Conservation (phyloP, 2,113 vertebrate species). For the Pavo muticus region DNA sequence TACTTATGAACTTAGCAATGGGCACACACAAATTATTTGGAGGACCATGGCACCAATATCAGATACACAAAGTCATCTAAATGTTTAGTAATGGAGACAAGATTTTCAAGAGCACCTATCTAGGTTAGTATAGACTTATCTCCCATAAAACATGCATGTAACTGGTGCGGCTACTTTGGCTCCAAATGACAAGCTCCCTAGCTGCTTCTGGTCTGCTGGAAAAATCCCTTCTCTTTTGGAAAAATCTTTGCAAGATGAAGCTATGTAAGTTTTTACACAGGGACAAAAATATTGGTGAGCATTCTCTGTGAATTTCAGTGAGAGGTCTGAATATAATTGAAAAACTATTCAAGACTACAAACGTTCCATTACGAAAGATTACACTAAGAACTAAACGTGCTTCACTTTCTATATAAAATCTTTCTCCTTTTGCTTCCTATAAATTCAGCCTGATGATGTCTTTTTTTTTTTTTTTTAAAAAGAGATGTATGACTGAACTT, state of each 20-base stretch:
- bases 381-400: neutral
- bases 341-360: neutral
- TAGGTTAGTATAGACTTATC: neutral
- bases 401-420: neutral
- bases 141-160: neutral
- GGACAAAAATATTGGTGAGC: neutral
- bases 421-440: neutral
- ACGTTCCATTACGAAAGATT: neutral
- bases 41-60: neutral
- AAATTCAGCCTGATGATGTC: neutral
- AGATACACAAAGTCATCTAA: neutral
- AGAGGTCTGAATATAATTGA: neutral
- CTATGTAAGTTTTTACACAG: neutral
- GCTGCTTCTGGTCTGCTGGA: neutral
- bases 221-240: neutral
- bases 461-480: neutral
- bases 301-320: neutral
- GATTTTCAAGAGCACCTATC: neutral
- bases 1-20: neutral
- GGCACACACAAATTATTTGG: neutral
- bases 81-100: neutral
- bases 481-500: rapidly evolving
- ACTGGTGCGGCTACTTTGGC: neutral
- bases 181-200: neutral
- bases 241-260: neutral